phyloP scores from a whole-genome alignment of 2,888 invertebrate genomes.

The Boloria euphrosyne region DNA sequence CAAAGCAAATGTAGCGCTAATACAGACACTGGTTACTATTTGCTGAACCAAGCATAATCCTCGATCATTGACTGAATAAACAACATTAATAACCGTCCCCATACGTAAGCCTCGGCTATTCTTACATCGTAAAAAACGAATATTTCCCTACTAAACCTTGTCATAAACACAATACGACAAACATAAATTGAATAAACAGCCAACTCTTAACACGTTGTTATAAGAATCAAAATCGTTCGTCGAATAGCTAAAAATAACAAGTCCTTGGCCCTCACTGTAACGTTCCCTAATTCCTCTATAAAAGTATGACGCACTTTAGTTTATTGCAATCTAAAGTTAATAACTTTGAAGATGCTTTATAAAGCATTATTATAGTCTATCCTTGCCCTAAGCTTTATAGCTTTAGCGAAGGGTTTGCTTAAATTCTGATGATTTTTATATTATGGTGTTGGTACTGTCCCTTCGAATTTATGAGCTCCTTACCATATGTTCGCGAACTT shows the following conservation, averaged over 20 bases:
- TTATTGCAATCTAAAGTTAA: constrained; percentile 78
- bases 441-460: constrained; percentile 1
- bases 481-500: constrained; percentile 7
- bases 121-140: constrained; percentile 77
- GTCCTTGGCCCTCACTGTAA: constrained; percentile 50
- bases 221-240: constrained; percentile 40
- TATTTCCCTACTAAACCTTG: constrained; percentile 75
- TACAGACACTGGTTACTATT: background rate
- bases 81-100: constrained; percentile 68
- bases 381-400: constrained; percentile 36
- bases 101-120: constrained; percentile 72
- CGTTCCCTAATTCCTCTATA: constrained; percentile 72
- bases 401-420: constrained; percentile 32
- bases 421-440: constrained; percentile 30
- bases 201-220: constrained; percentile 34
- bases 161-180: constrained; percentile 65
- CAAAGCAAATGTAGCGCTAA: background rate
- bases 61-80: constrained; percentile 55
- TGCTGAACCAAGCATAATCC: constrained; percentile 18
- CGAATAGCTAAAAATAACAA: constrained; percentile 7
- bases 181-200: constrained; percentile 40
- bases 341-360: constrained; percentile 58
- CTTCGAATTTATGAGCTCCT: constrained; percentile 21
- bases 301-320: constrained; percentile 76
- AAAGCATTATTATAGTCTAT: constrained; percentile 45